phyloP scores from a whole-genome alignment of 2,797 vertebrate species.

The Oreortyx pictus region DNA sequence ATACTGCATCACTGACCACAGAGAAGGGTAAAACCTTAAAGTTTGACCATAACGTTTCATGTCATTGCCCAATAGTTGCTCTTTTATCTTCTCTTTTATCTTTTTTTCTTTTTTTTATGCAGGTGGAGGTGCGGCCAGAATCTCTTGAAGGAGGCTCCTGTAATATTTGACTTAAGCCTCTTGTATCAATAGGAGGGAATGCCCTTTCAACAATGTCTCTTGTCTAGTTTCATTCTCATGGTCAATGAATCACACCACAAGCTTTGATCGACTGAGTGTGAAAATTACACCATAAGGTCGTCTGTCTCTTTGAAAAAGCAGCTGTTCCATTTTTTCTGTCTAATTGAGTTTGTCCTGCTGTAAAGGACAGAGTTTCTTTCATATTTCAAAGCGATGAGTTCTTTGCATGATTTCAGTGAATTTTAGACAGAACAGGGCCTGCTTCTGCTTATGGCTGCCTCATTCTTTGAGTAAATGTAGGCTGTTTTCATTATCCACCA shows the following conservation, averaged over 20 bases:
- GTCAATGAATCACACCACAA: slow-evolving; percentile 64
- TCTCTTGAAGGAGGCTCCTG: not conserved
- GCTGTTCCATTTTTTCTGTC: slow-evolving; percentile 61
- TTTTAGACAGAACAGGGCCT: not conserved
- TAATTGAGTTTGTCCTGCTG: slow-evolving; percentile 66
- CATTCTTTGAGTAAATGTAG: slow-evolving; percentile 30
- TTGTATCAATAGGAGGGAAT: slow-evolving; percentile 4
- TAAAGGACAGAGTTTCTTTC: slow-evolving; percentile 57
- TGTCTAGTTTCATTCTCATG: slow-evolving; percentile 48
- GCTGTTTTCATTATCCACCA: not conserved
- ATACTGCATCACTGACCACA: not conserved
- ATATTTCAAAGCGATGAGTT: slow-evolving; percentile 48
- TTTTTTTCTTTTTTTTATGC: not conserved
- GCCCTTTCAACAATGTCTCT: slow-evolving; percentile 58
- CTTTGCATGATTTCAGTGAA: slow-evolving; percentile 48
- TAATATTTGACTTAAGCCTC: slow-evolving; percentile 22
- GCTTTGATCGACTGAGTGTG: slow-evolving; percentile 67
- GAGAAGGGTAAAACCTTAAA: not conserved
- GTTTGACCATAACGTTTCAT: not conserved
- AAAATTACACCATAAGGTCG: slow-evolving; percentile 66
- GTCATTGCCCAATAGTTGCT: not conserved
- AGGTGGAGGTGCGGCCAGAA: not conserved
- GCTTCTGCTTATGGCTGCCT: slow-evolving; percentile 22
- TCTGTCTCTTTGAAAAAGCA: slow-evolving; percentile 63
- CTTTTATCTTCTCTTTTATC: not conserved